Evolutionary conservation across 2,797 vertebrate genomes (phyloP).

Genomic region (Eospalax fontanierii): DNA sequence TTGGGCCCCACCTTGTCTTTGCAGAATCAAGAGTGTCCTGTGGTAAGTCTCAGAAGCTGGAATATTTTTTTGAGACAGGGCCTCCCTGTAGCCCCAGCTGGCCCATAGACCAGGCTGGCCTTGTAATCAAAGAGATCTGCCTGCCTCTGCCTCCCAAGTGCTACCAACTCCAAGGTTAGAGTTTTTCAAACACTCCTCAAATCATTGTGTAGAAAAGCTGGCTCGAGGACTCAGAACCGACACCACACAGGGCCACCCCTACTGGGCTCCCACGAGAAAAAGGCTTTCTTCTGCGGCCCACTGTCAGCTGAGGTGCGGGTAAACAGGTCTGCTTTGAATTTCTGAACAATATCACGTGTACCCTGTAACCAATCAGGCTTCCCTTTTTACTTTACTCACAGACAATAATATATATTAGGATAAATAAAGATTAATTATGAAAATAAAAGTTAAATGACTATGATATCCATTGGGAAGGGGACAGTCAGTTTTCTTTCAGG

Average conservation of each 20-base stretch:
- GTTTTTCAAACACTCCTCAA: neutral
- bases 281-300: neutral
- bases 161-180: no score
- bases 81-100: no score
- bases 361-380: neutral
- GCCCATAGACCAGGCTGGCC: no score
- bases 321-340: conserved; percentile 27
- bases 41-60: neutral
- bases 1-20: neutral
- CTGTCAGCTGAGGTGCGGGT: neutral
- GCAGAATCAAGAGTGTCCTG: neutral
- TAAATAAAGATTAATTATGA: conserved; percentile 23
- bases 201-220: neutral
- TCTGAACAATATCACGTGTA: neutral
- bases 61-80: neutral
- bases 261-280: neutral
- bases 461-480: no score
- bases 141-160: no score
- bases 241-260: neutral
- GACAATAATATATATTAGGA: neutral
- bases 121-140: no score
- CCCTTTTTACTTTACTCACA: conserved; percentile 5
- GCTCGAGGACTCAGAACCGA: neutral
- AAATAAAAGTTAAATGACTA: conserved; percentile 62
- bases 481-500: no score